Base-by-base conservation (phyloP, 2,797 vertebrate species). In the Anguilla pacifica region DNA sequence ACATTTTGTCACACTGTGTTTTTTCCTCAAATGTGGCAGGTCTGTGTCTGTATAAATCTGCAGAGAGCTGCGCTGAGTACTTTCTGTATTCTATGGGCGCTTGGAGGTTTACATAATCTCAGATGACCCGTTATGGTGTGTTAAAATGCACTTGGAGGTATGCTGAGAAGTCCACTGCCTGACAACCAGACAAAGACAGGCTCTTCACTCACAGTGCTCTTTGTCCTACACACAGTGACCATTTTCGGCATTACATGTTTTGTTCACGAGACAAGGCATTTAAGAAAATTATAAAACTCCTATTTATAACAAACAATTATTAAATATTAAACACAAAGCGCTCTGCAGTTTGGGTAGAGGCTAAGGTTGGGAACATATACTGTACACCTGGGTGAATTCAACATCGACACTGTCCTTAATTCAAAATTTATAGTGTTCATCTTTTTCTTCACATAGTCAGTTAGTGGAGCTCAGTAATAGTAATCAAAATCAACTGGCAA, bases 11-110 rank as follows among this genome's bases (percentile, higher is more conserved):
- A 83, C 86, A 61, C 25, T 86, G 86, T 89, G 81, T 49, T 89
- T 57, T 57, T 19, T 35, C 39, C 79, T 35, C 53, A 90, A 85
- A 90, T 90, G 87, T 64, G 57, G 84, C 84, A 19, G 39, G 43
- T 35, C 84, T 9, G 88, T 83, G 79, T 64, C 39, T 85, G 3
- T 85, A 19, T 11, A 84, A 72, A 64, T 74, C 83, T 85, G 74
- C 43, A 88, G 84, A 82, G 84, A 85, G 88, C 87, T 51, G 35
- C 86, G 82, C 85, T 57, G 77, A 74, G 79, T 83, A 57, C 86
- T 88, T n/a, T 46, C 87, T 82, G 87, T 64, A 89, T 88, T 87
- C 86, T 79, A 35, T 88, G 85, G 64, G 25, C 43, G 89, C 88
- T 88, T 19, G 74, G 39, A 53, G 39, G 81, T 31, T 70, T 39